Evolutionary conservation across 2,888 invertebrate genomes (phyloP).

Genomic region (Drosophila cyrtoloma): DNA sequence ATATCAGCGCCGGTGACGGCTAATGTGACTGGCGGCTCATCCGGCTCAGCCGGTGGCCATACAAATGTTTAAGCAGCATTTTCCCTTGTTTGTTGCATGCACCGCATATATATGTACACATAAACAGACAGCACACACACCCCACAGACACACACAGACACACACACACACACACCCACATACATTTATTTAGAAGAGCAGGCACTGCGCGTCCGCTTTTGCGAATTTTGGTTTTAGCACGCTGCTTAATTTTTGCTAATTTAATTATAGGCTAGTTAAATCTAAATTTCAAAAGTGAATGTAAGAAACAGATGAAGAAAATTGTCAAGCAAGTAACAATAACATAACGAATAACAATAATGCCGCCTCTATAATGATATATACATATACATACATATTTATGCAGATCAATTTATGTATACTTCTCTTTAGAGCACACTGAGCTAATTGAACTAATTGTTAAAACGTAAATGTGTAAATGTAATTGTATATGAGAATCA

Average conservation of each 20-base stretch:
- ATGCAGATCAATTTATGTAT: conserved; percentile 72
- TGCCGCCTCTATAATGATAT: conserved; percentile 68
- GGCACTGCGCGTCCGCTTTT: conserved; percentile 3
- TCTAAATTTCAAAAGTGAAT: conserved; percentile 50
- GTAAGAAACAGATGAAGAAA: conserved; percentile 14
- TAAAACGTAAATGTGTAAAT: conserved; percentile 57
- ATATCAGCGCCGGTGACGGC: conserved; percentile 82
- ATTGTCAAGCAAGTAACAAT: conserved; percentile 53
- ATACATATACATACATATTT: conserved; percentile 61
- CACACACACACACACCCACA: neutral
- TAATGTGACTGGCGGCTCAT: conserved; percentile 84
- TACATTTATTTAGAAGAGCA: conserved; percentile 5
- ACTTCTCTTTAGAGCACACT: conserved; percentile 53
- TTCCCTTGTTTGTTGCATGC: conserved; percentile 36
- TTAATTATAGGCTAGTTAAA: conserved; percentile 78
- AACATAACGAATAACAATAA: conserved; percentile 73
- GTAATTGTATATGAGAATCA: conserved; percentile 45
- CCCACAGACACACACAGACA: neutral
- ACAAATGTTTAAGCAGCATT: conserved; percentile 80
- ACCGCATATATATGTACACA: conserved; percentile 12
- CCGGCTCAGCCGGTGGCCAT: conserved; percentile 81
- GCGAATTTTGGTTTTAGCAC: conserved; percentile 28
- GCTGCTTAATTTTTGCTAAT: conserved; percentile 60
- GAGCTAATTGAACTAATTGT: conserved; percentile 65
- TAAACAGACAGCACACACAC: conserved; percentile 1